Evolutionary conservation across 2,888 invertebrate species (phyloP).

Genomic region (Rotaria sp.): DNA sequence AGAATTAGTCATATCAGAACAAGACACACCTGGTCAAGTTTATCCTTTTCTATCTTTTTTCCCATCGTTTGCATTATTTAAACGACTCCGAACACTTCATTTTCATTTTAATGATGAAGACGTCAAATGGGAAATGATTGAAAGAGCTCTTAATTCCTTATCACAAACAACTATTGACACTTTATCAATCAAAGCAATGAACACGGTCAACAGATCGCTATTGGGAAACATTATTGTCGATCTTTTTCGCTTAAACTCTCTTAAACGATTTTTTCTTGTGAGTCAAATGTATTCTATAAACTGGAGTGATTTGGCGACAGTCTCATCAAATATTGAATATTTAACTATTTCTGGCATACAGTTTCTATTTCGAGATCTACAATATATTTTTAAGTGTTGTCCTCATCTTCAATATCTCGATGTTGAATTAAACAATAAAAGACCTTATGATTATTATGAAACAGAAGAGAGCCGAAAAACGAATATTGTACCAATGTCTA

Average conservation of each 20-base stretch:
- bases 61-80: neutral
- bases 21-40: neutral
- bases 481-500: neutral
- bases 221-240: neutral
- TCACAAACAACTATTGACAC: neutral
- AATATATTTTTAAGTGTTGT: neutral
- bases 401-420: neutral
- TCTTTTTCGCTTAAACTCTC: neutral
- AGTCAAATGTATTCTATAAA: too few species aligned
- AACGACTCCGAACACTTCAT: neutral
- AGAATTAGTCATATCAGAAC: neutral
- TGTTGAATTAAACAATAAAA: neutral
- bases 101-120: neutral
- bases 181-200: neutral
- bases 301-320: neutral
- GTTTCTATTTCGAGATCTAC: neutral
- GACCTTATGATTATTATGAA: too few species aligned
- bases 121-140: neutral
- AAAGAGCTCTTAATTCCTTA: neutral
- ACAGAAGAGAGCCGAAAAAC: too few species aligned
- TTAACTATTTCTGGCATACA: neutral
- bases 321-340: neutral
- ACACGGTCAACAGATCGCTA: neutral
- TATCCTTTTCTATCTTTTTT: neutral
- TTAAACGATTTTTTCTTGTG: neutral